These are phyloP conservation scores for Diaphora mendica DNA, from an alignment of 2,888 invertebrate genomes.

Conservation along the genomic window DNA sequence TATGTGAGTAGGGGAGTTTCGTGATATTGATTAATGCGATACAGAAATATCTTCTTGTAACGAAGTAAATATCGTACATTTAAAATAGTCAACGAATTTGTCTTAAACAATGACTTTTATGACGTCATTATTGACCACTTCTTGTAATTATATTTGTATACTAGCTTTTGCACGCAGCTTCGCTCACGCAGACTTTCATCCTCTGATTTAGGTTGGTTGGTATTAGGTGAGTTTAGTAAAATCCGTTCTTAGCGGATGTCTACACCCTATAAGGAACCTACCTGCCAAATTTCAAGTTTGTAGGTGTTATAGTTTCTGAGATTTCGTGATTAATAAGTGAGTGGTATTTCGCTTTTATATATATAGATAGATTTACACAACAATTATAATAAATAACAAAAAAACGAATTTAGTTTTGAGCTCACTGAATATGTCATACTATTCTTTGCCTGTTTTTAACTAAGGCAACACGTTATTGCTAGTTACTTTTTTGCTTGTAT, in stretches of 20 bases:
- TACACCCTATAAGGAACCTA: too few species aligned
- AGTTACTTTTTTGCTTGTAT: too few species aligned
- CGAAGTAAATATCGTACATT: not conserved
- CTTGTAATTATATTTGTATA: not conserved
- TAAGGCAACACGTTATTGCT: not conserved
- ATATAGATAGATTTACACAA: not conserved
- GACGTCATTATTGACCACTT: not conserved
- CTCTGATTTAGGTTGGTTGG: too few species aligned
- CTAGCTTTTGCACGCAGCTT: too few species aligned
- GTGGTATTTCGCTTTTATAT: too few species aligned
- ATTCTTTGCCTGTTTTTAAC: not conserved
- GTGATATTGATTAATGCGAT: conserved; percentile 21
- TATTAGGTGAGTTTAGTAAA: too few species aligned
- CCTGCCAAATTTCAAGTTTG: too few species aligned
- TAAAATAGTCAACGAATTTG: not conserved
- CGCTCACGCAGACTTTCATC: too few species aligned
- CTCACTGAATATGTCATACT: not conserved
- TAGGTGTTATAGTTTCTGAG: too few species aligned
- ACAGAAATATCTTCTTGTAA: conserved; percentile 4
- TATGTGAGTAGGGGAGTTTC: not conserved
- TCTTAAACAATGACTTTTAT: not conserved
- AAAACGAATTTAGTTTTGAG: not conserved
- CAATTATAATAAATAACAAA: not conserved
- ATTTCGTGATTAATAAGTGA: too few species aligned
- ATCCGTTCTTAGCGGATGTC: too few species aligned